Conservation (phyloP, 1,140 invertebrate genomes). For the Orussus abietinus region DNA sequence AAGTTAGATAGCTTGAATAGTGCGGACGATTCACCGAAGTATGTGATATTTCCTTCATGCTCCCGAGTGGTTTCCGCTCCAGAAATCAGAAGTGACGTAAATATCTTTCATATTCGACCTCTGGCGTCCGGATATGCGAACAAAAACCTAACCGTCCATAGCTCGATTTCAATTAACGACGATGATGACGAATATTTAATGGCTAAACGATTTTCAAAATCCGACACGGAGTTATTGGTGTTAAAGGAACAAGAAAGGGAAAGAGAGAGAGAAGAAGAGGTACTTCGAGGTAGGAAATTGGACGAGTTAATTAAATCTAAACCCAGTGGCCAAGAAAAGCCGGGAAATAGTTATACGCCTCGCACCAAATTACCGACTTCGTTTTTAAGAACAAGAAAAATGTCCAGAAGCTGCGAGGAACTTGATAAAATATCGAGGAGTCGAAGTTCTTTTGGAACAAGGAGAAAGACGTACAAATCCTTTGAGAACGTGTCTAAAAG, state of each 20-base stretch:
- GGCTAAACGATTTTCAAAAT: neutral
- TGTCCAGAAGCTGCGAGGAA: slow-evolving; percentile 30
- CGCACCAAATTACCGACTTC: slow-evolving; percentile 35
- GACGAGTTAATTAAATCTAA: too few relatives aligned
- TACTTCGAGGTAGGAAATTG: too few relatives aligned
- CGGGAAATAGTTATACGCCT: too few relatives aligned
- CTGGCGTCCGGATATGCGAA: slow-evolving; percentile 12
- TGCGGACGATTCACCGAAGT: slow-evolving; percentile 25
- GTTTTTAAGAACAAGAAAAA: slow-evolving; percentile 30
- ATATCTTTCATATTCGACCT: slow-evolving; percentile 19
- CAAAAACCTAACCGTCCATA: slow-evolving; percentile 26
- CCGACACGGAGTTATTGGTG: neutral
- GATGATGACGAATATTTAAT: slow-evolving; percentile 11
- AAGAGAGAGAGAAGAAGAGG: neutral
- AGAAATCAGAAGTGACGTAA: slow-evolving; percentile 28
- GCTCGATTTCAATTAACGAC: slow-evolving; percentile 30
- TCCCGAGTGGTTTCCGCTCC: slow-evolving; percentile 36
- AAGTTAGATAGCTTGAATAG: slow-evolving; percentile 18
- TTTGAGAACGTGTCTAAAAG: too few relatives aligned
- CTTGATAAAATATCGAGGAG: slow-evolving; percentile 5
- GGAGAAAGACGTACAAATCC: slow-evolving; percentile 23
- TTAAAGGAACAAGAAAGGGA: neutral
- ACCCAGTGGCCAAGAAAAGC: too few relatives aligned
- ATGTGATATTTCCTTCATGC: slow-evolving; percentile 34
- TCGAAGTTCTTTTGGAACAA: slow-evolving; percentile 9